phyloP scores from a whole-genome alignment of 2,888 invertebrate genomes.

The Dioctria linearis region DNA sequence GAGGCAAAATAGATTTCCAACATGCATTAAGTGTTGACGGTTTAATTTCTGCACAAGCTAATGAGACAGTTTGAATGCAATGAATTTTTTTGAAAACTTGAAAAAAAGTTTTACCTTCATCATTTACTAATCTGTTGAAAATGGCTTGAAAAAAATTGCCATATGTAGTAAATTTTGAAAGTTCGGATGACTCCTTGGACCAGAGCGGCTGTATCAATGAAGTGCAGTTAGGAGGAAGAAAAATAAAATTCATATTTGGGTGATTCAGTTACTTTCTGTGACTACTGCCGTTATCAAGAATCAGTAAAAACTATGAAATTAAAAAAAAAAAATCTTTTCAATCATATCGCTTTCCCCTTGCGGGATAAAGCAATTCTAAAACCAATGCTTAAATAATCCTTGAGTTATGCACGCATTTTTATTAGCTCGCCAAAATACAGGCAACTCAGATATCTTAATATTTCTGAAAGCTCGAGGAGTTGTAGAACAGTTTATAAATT shows the following conservation, averaged over 20 bases:
- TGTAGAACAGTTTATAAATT: too few species aligned
- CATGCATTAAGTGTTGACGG: conserved; percentile 21
- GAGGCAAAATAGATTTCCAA: not conserved
- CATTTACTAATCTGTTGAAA: conserved; percentile 44
- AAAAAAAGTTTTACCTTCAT: conserved; percentile 29
- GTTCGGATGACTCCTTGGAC: conserved; percentile 13
- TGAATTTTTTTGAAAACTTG: conserved; percentile 38
- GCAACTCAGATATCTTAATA: too few species aligned
- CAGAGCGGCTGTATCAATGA: not conserved
- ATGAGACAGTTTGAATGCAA: not conserved
- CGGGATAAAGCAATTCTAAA: too few species aligned
- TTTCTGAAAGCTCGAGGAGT: too few species aligned
- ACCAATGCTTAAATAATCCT: too few species aligned
- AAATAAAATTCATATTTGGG: too few species aligned
- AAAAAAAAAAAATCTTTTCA: too few species aligned
- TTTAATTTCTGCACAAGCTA: conserved; percentile 36
- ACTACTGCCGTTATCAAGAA: not conserved
- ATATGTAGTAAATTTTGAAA: conserved; percentile 34
- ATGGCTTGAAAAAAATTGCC: conserved; percentile 25
- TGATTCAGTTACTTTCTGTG: too few species aligned
- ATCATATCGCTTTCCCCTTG: too few species aligned
- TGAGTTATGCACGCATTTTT: too few species aligned
- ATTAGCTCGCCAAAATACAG: too few species aligned
- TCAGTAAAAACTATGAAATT: too few species aligned
- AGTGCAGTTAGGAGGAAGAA: conserved; percentile 2